Evolutionary conservation across 2,888 invertebrate genomes (phyloP).

Genomic region (Melieria crassipennis): DNA sequence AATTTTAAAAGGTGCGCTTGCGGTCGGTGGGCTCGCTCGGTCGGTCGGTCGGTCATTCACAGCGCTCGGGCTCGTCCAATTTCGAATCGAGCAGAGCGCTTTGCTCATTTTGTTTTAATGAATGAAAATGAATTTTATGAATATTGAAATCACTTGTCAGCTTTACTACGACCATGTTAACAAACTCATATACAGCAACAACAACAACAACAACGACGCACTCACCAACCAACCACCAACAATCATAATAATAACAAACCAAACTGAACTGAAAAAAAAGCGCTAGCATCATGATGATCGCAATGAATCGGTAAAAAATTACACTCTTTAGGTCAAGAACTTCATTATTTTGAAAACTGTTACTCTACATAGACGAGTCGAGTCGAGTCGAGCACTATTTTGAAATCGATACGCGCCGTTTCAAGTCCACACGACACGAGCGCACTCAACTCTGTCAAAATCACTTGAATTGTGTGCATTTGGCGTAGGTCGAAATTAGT

Average conservation of each 20-base stretch:
- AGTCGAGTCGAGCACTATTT: background rate
- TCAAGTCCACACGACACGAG: background rate
- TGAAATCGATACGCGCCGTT: constrained; percentile 22
- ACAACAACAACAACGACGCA: constrained; percentile 17
- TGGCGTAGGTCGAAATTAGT: too few relatives aligned
- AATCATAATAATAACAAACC: too few relatives aligned
- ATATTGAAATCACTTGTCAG: constrained; percentile 37
- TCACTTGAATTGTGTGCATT: too few relatives aligned
- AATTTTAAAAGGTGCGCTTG: constrained; percentile 9
- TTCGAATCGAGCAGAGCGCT: constrained; percentile 8
- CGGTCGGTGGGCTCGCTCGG: constrained; percentile 1
- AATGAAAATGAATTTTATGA: constrained; percentile 41
- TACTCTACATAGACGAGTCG: too few relatives aligned
- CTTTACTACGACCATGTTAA: constrained; percentile 7
- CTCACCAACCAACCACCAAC: too few relatives aligned
- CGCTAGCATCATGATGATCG: constrained; percentile 37
- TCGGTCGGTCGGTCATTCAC: constrained; percentile 26
- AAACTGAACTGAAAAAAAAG: constrained; percentile 18
- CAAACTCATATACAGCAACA: background rate
- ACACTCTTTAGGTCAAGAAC: constrained; percentile 37
- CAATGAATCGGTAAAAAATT: constrained; percentile 37
- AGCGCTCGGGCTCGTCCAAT: background rate
- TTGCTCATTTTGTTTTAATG: constrained; percentile 34
- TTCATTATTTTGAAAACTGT: constrained; percentile 7
- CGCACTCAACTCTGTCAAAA: too few relatives aligned